These are phyloP conservation scores for Saccostrea glomerata DNA, from an alignment of 1,140 invertebrate genomes.

Conservation along the genomic window DNA sequence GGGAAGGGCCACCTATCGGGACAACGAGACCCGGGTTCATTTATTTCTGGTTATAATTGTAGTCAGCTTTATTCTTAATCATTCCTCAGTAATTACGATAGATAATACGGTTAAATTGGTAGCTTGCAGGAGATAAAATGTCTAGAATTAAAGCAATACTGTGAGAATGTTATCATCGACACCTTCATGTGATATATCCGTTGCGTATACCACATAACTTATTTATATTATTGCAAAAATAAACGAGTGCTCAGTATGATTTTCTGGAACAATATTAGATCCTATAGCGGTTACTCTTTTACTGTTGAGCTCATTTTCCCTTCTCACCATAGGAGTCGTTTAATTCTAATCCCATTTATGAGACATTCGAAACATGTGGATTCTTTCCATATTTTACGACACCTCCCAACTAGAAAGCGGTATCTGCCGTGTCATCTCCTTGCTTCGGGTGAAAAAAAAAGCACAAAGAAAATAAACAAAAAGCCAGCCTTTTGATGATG, in stretches of 20 bases:
- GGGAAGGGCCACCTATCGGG: background rate
- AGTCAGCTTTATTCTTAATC: background rate
- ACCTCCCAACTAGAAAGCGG: constrained; percentile 6
- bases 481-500: background rate
- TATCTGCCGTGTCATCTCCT: background rate
- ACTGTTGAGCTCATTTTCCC: background rate
- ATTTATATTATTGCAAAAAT: background rate
- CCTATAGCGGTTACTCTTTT: background rate
- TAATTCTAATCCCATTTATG: background rate
- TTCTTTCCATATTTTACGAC: background rate
- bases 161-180: background rate
- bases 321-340: background rate
- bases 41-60: background rate
- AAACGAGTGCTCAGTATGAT: background rate
- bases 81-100: background rate
- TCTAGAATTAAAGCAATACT: constrained; percentile 17
- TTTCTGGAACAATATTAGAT: background rate
- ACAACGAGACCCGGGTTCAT: background rate
- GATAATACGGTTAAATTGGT: constrained; percentile 9
- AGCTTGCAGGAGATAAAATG: background rate
- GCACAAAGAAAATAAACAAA: background rate
- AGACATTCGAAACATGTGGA: background rate
- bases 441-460: background rate
- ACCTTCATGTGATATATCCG: background rate
- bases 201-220: background rate